Base-by-base conservation (phyloP, 2,888 invertebrate species). In the Cataglyphis albicans region DNA sequence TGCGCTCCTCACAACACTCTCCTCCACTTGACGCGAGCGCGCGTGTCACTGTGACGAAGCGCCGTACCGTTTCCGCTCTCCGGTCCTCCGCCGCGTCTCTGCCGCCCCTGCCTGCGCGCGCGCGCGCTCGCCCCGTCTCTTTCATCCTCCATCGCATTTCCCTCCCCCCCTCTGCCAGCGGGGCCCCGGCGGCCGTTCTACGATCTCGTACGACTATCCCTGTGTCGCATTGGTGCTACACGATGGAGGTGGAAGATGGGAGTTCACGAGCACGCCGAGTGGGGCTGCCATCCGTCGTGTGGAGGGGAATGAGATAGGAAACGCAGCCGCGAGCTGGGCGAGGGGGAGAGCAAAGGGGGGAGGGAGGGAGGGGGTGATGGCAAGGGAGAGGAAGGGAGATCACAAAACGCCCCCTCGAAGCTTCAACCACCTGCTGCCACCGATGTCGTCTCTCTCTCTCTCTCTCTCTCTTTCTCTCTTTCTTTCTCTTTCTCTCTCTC, bases 41-140 rank as follows among this genome's bases (percentile, higher is more conserved):
- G 94, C 93, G 94, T 94, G 94, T 94, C 94, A 94, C 94, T 94
- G 93, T 93, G 94, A 93, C 94, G 93, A 92, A 91, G 93, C 92
- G 91, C 91, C 92, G 91, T 89, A 89, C 91, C 94, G 94, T 94
- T 94, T 94, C 94, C 94, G 94, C 94, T 94, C 91, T 90, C 88
- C 91, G 91, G 93, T 92, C 90, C 87, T 87, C 84, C 84, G 86
- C 25, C 75, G 44, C 85, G 72, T n/a, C 78, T 76, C 83, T 48
- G n/a, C 48, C 48, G 32, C 48, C 61, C 18, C 57, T 68, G 41
- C 41, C 12, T 12, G 41, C 41, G 48, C 48, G 48, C 48, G n/a
- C 59, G 21, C 21, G 21, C 21, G 21, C 21, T 29, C 63, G 38
- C 76, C 67, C 65, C 83, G 44, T 80, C 81, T 80, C 55, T 74